A percentile compares a stretch with the other conserved stretches of the same genome.
phyloP scores from a whole-genome alignment of 1,140 invertebrate genomes.

The Lethocerus indicus region DNA sequence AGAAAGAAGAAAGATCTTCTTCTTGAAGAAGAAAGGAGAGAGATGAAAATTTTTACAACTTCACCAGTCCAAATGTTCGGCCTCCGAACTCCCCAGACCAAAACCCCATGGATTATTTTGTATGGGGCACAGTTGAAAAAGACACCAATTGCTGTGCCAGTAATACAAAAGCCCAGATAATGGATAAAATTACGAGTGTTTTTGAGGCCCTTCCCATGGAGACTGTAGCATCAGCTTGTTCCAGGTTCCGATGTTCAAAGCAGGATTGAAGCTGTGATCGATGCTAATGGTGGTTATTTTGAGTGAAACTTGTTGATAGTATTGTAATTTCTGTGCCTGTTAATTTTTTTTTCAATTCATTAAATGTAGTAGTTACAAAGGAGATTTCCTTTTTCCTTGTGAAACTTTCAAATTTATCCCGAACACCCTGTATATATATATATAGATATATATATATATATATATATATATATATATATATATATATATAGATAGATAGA shows the following conservation, averaged over 20 bases:
- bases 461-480: no score
- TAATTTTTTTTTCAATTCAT: not conserved
- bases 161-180: not conserved
- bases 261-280: no score
- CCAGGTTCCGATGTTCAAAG: not conserved
- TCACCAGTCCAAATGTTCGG: not conserved
- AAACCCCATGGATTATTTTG: not conserved
- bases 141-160: not conserved
- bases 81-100: not conserved
- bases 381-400: slow-evolving; percentile 5
- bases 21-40: no score
- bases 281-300: no score
- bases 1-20: no score
- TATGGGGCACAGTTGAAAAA: not conserved
- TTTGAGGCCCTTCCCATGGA: not conserved
- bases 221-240: not conserved
- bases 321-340: not conserved
- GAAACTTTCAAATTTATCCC: not conserved
- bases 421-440: not conserved
- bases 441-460: no score
- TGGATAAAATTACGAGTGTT: not conserved
- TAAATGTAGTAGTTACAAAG: not conserved
- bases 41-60: not conserved
- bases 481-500: no score
- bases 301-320: not conserved